Base-by-base conservation (phyloP, 2,113 vertebrate species). In the Tinamus guttatus region DNA sequence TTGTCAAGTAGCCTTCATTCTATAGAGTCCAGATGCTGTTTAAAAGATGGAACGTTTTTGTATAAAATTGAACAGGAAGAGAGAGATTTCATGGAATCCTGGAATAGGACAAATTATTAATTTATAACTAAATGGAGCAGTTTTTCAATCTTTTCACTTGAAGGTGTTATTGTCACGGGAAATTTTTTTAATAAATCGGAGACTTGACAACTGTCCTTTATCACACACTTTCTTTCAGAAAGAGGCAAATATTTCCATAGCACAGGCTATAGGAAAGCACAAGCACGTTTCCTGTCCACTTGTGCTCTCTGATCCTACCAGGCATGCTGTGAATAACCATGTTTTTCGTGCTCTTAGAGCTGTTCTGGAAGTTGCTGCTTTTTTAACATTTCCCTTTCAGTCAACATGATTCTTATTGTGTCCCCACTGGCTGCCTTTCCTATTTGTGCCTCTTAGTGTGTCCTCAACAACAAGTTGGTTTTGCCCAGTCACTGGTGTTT, bases 301-400 rank as follows among this genome's bases (percentile, higher is more conserved):
- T 56, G 52, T 36, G 34, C 43, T 60, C 34, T 64, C 28, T 92
- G 62, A 71, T 11, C 47, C 65, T 43, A 10, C 9, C 15, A 51
- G 19, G 15, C 34, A 70, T 28, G 12, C 64, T 45, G 60, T 56
- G 3, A 60, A 36, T 38, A 74, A 60, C 13, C 20, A 13, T 2
- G 3, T 47, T 87, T 73, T 62, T 14, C 32, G 68, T 14, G 13
- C 43, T 30, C 56, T 0, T 2, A n/a, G 25, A 78, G 30, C 9
- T 71, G 38, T 0, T 84, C 43, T 65, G 52, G 69, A 69, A 82
- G 70, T 6, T 62, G 28, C 18, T 77, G 51, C 0, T 41, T 45
- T 76, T 77, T 43, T 34, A 54, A 25, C 1, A 0, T 7, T 8
- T 1, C 12, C 21, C 45, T 70, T 36, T 54, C 56, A 84, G 14